Conservation (phyloP, 2,888 invertebrate species). For the Ochlodes sylvanus region DNA sequence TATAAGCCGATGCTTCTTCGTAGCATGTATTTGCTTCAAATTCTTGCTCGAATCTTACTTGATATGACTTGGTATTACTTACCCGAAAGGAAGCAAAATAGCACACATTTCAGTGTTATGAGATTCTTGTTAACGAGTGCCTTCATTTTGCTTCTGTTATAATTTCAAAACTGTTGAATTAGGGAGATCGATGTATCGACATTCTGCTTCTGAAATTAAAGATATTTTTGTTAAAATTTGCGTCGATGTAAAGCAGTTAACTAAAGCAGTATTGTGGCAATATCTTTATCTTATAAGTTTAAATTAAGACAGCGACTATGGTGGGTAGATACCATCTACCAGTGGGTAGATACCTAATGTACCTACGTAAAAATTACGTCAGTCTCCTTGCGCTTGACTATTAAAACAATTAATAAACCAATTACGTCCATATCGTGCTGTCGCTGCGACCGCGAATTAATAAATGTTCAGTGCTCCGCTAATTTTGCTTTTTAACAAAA, state of each 20-base stretch:
- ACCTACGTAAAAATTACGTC: neutral
- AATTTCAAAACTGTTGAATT: constrained; percentile 39
- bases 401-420: constrained; percentile 19
- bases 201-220: constrained; percentile 63
- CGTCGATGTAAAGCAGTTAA: neutral
- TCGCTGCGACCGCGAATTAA: constrained; percentile 5
- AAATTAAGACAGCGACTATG: too few species aligned
- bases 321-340: too few species aligned
- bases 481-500: too few species aligned
- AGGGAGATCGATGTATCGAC: constrained; percentile 46
- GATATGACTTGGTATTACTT: constrained; percentile 51
- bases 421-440: neutral
- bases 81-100: constrained; percentile 93
- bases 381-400: constrained; percentile 5
- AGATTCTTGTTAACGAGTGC: constrained; percentile 87
- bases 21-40: too few species aligned
- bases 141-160: constrained; percentile 63
- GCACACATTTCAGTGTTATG: constrained; percentile 91
- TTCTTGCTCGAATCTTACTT: neutral
- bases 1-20: neutral
- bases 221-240: constrained; percentile 26
- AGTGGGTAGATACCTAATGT: neutral
- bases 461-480: neutral
- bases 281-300: too few species aligned
- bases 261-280: too few species aligned